Evolutionary conservation across 2,797 vertebrate species (phyloP).

Genomic region (Sus cebifrons): DNA sequence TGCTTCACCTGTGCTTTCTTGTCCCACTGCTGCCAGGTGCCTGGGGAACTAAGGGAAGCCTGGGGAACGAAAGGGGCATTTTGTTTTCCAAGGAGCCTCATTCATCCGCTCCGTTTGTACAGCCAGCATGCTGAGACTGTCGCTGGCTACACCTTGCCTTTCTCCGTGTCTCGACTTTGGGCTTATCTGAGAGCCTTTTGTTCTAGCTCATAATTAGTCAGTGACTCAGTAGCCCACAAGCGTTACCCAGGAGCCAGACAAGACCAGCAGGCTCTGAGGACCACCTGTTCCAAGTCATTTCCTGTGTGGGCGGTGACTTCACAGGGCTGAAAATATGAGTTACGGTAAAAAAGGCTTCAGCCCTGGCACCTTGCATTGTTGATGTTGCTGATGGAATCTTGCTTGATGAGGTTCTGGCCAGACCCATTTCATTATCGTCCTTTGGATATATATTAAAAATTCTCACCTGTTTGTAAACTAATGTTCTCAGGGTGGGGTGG

Average conservation of each 20-base stretch:
- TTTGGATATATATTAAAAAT: conserved; percentile 83
- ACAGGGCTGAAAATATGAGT: conserved; percentile 73
- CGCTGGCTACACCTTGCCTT: conserved; percentile 76
- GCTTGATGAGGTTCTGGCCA: conserved; percentile 57
- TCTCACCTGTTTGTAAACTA: conserved; percentile 5
- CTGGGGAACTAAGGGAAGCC: neutral
- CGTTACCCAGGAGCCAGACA: conserved; percentile 85
- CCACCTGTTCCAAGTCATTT: conserved; percentile 90
- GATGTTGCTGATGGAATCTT: conserved; percentile 67
- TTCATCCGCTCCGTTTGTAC: neutral
- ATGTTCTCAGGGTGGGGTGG: neutral
- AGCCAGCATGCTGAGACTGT: neutral
- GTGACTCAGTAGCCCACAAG: conserved; percentile 91
- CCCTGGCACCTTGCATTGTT: conserved; percentile 14
- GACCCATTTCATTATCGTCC: neutral
- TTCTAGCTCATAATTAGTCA: conserved; percentile 85
- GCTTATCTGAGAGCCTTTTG: conserved; percentile 88
- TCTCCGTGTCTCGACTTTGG: conserved; percentile 67
- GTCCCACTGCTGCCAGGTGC: conserved; percentile 61
- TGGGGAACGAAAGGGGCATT: conserved; percentile 37
- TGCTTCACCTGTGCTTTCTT: conserved; percentile 73
- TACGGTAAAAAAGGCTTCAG: conserved; percentile 82
- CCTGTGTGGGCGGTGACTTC: conserved; percentile 87
- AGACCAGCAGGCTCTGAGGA: conserved; percentile 82
- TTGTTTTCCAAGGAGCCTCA: conserved; percentile 48